Evolutionary conservation across 1,140 invertebrate species (phyloP).

Genomic region (Drosophila subobscura): DNA sequence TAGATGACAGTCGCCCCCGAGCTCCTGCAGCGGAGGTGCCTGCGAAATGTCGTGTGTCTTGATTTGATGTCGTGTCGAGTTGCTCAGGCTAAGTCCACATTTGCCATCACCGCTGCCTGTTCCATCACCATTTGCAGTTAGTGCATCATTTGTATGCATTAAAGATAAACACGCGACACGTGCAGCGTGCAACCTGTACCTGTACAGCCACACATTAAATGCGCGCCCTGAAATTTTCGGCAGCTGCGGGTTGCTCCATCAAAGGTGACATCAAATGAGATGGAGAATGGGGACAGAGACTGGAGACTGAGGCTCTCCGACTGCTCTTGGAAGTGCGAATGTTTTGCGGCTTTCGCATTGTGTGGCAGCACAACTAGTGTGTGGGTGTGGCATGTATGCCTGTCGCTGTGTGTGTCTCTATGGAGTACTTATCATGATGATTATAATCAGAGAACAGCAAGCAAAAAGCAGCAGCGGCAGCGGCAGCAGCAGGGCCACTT

Average conservation of each 20-base stretch:
- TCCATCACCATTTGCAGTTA: slow-evolving; percentile 65
- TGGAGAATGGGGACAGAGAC: too few relatives aligned
- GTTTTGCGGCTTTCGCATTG: slow-evolving; percentile 40
- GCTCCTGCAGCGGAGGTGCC: not conserved
- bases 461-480: slow-evolving; percentile 19
- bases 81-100: slow-evolving; percentile 3
- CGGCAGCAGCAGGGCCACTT: slow-evolving; percentile 69
- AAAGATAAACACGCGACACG: slow-evolving; percentile 53
- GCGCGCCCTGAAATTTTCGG: not conserved
- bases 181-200: not conserved
- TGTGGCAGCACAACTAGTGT: slow-evolving; percentile 45
- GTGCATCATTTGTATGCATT: slow-evolving; percentile 77
- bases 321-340: too few relatives aligned
- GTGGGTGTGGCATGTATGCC: slow-evolving; percentile 33
- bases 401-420: slow-evolving; percentile 13
- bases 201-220: slow-evolving; percentile 39
- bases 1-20: slow-evolving; percentile 42
- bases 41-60: slow-evolving; percentile 67
- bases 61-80: slow-evolving; percentile 69
- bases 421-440: slow-evolving; percentile 69
- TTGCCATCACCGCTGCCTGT: slow-evolving; percentile 12
- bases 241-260: slow-evolving; percentile 12
- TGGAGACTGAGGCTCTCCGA: not conserved
- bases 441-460: slow-evolving; percentile 64
- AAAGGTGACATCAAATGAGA: slow-evolving; percentile 49